Evolutionary conservation across 2,797 vertebrate species (phyloP), one percentile per base, ranked within the genome.

Genomic region (Neomorphus geoffroyi): DNA sequence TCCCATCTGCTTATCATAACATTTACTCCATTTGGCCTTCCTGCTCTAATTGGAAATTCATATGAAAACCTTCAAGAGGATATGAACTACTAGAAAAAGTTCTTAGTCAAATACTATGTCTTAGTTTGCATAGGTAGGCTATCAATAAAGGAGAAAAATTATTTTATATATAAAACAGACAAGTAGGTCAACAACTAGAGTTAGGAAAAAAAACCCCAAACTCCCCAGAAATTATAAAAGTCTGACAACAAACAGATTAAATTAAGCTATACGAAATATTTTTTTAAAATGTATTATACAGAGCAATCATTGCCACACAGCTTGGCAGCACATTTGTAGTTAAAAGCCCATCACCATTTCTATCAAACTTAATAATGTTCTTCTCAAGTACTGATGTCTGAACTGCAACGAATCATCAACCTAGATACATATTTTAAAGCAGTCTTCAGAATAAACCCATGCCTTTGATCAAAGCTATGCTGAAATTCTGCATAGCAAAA

Each of bases 371-470:
- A 94, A 93, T 86, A 81, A 80, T 8, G 66, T 74, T 96, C 57
- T 72, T 82, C 70, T 88, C 78, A 74, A 94, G 64, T 28, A 90
- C 64, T 69, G 72, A 60, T 86, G 90, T 74, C 92, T 94, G 32
- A 91, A 72, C 77, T 61, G 79, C 3, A 8, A 92, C 79, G 15
- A 85, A 92, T 72, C 53, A 94, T 94, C 94, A 96, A 93, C 96
- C 95, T 45, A 95, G 86, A 96, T 97, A 93, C 96, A 95, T 96
- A 97, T 92, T 96, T 86, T 86, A 62, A 92, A 91, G 64, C 43
- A 86, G 70, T 92, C 80, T 84, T 94, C 30, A 91, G 80, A 91
- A 90, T 60, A 86, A 95, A 79, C 51, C 66, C 90, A 45, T 19
- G 35, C 27, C 82, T 96, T 93, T 96, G 94, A 96, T 96, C 94